Conservation (phyloP, 2,797 vertebrate species). For the Pangasius sanitwongsei region DNA sequence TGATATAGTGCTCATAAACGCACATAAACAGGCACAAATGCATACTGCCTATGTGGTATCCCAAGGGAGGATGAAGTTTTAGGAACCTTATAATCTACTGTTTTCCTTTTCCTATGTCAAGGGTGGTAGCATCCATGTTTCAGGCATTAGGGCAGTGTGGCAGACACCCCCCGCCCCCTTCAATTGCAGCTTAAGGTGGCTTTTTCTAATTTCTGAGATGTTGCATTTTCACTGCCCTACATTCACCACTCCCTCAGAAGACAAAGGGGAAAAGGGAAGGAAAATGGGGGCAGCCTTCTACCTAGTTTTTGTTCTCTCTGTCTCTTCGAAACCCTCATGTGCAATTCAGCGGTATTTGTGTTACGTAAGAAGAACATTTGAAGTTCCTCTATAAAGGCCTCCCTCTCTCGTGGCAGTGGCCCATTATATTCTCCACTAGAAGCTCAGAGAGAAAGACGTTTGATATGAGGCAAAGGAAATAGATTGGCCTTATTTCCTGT, state of each 20-base stretch:
- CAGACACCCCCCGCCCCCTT: neutral
- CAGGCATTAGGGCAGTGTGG: constrained; percentile 54
- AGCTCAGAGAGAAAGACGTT: constrained; percentile 63
- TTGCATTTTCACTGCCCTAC: constrained; percentile 65
- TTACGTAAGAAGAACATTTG: constrained; percentile 60
- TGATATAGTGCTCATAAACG: constrained; percentile 17
- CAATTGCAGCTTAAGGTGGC: constrained; percentile 60
- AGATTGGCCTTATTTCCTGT: constrained; percentile 80
- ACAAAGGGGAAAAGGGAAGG: constrained; percentile 39
- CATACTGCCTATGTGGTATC: constrained; percentile 23
- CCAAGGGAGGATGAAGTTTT: neutral
- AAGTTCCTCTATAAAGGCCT: constrained; percentile 64
- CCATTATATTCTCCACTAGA: constrained; percentile 69
- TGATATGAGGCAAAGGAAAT: constrained; percentile 76
- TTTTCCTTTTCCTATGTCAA: neutral
- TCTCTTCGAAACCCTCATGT: constrained; percentile 55
- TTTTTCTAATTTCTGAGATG: constrained; percentile 66
- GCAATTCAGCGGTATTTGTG: constrained; percentile 63
- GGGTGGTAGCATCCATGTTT: neutral
- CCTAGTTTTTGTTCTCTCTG: constrained; percentile 47
- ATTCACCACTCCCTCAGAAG: constrained; percentile 58
- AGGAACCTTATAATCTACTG: neutral
- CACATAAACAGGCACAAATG: constrained; percentile 15
- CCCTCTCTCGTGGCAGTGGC: constrained; percentile 59
- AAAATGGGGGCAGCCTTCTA: constrained; percentile 56